These are phyloP conservation scores for Amblyjoppa proteus DNA, from an alignment of 2,888 invertebrate species.

Conservation along the genomic window DNA sequence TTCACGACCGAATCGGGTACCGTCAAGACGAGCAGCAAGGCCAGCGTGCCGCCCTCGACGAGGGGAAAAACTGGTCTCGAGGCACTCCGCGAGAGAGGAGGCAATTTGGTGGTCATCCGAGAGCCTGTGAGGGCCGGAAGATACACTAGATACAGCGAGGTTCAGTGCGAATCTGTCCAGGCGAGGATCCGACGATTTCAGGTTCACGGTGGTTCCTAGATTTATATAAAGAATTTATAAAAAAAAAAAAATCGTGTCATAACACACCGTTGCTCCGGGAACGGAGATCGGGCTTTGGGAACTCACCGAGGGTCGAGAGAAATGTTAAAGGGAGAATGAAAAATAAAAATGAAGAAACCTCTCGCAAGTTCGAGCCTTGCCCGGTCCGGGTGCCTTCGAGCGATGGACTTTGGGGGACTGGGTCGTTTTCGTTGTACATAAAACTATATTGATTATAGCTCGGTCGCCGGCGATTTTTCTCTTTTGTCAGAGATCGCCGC, in stretches of 20 bases:
- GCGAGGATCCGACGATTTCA: conserved; percentile 85
- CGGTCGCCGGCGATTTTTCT: not conserved
- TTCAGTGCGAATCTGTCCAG: conserved; percentile 86
- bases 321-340: not conserved
- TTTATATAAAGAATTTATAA: conserved; percentile 2
- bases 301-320: not conserved
- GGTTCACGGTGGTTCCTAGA: conserved; percentile 83
- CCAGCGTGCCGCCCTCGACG: conserved; percentile 66
- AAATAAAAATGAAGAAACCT: not conserved
- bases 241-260: conserved; percentile 37
- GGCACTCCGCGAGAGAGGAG: conserved; percentile 84
- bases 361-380: not conserved
- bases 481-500: not conserved
- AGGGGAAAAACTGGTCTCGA: conserved; percentile 82
- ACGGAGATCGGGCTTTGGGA: conserved; percentile 33
- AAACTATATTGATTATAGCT: conserved; percentile 29
- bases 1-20: conserved; percentile 80
- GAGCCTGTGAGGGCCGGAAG: conserved; percentile 85
- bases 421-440: conserved; percentile 57
- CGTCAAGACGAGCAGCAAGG: conserved; percentile 7
- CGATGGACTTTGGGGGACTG: not conserved
- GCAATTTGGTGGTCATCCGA: conserved; percentile 85
- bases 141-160: conserved; percentile 85
- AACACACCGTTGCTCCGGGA: conserved; percentile 27
- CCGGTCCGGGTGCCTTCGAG: not conserved